Evolutionary conservation across 2,797 vertebrate genomes (phyloP), one percentile per base, ranked within the genome.

Genomic region (Myotis vivesi): DNA sequence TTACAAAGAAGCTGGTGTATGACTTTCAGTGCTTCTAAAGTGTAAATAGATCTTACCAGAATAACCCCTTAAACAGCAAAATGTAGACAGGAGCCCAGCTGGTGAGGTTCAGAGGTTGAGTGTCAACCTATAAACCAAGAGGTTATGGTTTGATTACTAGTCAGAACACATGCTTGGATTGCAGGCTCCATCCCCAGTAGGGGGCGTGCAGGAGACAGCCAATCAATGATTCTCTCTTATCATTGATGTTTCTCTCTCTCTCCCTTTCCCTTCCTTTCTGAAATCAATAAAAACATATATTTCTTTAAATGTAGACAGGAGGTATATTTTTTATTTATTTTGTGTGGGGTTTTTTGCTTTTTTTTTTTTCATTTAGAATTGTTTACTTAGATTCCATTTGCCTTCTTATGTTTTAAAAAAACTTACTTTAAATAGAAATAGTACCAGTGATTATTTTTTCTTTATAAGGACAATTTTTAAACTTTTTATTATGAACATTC

Each of bases 301-400:
- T 62, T 62, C 13, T 62, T 62, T 28, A 59, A 62, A 30, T 62
- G 25, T 62, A 62, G 57, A 59, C 25, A 59, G 13, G 59, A 62
- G 8, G 19, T 83, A n/a, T 36, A 57, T 33, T 91, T 83, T 93
- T 41, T 82, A 28, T 87, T 89, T 53, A 3, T 68, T 77, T 59
- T 57, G 55, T 22, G 46, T 13, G 46, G 46, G 46, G 46, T 10
- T 28, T 59, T 62, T 62, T 55, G 64, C 30, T 72, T 85, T 28
- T n/a, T 89, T 89, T 92, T 93, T 94, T 38, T 38, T 93, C 9
- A 72, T 51, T 79, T 94, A 87, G 15, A 83, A 44, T 96, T 71
- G 3, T 64, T 94, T 75, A 38, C 8, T 44, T 82, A 86, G 2
- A 49, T 68, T 82, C 41, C 11, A 3, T 76, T 95, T 92, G 36